Base-by-base conservation (phyloP, 2,888 invertebrate genomes). In the Odontocolon sp. region DNA sequence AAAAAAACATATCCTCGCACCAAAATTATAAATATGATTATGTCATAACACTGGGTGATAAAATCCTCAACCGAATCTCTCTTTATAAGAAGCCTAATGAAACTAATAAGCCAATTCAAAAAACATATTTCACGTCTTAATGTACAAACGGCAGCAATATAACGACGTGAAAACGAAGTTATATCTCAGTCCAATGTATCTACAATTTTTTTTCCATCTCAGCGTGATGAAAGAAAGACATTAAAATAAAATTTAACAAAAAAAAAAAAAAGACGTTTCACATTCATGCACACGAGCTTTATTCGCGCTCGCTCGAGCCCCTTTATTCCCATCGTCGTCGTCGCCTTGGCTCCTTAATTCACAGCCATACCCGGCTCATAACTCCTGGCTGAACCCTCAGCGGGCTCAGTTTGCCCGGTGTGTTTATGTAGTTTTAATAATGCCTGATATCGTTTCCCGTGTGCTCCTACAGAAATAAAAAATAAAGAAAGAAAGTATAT, bases 361-460 rank as follows among this genome's bases (percentile, higher is more conserved):
- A 87, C 88, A 87, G 86, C 86, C 86, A 61, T 80, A 75, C 59
- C 78, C 80, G 78, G 82, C 80, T 81, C 87, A 88, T 89, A 89
- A 89, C 87, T 89, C 86, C 86, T 86, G 85, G 84, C 85, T 66
- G 23, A 54, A n/a, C 18, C 64, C 50, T 36, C 31, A 31, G 38
- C 26, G 50, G 54, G 26, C 16, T 18, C 9, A 14, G 84, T 85
- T 82, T 50, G 64, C 56, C 54, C 64, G 83, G 86, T 85, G 86
- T 87, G 87, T 89, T 89, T 89, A 89, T 89, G 87, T 87, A 86
- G 87, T 89, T 89, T 89, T 89, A 89, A 89, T 89, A 89, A 89
- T 89, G 87, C 85, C 84, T 85, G 89, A 88, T 89, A 88, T 87
- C 87, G 85, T 77, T 68, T 47, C 85, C 80, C 82, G 47, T 45